phyloP scores from a whole-genome alignment of 2,888 invertebrate genomes.

The Shargacucullia verbasci region DNA sequence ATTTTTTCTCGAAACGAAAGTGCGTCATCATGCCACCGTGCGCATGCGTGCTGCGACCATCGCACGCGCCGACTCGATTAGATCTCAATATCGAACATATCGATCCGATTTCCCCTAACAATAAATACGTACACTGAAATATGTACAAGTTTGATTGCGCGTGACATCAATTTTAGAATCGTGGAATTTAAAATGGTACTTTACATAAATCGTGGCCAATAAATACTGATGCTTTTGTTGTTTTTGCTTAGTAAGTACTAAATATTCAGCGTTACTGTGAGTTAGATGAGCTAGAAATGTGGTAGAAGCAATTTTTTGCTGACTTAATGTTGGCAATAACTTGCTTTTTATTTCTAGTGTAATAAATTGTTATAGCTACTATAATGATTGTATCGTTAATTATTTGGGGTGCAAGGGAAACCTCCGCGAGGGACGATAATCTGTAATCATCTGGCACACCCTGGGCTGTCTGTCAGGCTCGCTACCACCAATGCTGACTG shows the following conservation, averaged over 20 bases:
- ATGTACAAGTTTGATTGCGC: slow-evolving; percentile 43
- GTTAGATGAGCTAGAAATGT: slow-evolving; percentile 21
- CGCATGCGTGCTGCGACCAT: slow-evolving; percentile 48
- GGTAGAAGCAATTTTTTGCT: no score
- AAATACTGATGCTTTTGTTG: slow-evolving; percentile 36
- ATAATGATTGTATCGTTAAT: no score
- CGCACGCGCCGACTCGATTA: slow-evolving; percentile 62
- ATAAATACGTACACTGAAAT: slow-evolving; percentile 43
- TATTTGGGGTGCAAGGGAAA: no score
- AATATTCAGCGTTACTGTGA: slow-evolving; percentile 39
- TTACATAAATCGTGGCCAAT: slow-evolving; percentile 54
- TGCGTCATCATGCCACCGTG: slow-evolving; percentile 54
- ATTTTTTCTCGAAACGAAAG: slow-evolving; percentile 55
- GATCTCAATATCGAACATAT: slow-evolving; percentile 49
- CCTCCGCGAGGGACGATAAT: no score
- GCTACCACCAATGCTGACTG: no score
- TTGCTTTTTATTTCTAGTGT: no score
- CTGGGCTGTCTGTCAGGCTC: no score
- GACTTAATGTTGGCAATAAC: background rate
- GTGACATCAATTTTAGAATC: slow-evolving; percentile 54
- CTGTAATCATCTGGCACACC: no score
- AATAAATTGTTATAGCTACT: no score
- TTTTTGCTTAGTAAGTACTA: slow-evolving; percentile 23
- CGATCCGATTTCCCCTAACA: slow-evolving; percentile 63
- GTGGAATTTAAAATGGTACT: slow-evolving; percentile 52